Conservation (phyloP, 2,888 invertebrate genomes). For the Drosophila vallismaia region DNA sequence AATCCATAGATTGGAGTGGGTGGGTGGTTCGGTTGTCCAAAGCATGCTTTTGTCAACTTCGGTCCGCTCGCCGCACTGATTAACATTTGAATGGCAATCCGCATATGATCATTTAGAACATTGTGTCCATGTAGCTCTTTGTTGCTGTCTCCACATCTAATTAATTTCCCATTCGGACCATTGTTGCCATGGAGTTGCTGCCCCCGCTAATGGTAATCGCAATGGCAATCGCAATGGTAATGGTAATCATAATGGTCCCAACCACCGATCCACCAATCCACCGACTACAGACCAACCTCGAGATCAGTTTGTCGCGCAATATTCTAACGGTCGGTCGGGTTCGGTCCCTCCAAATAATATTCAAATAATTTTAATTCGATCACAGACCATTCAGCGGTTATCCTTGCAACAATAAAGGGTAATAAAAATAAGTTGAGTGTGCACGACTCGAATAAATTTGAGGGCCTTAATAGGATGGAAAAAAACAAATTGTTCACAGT, state of each 20-base stretch:
- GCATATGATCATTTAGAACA: conserved; percentile 51
- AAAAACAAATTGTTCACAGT: neutral
- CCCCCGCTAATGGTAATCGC: conserved; percentile 67
- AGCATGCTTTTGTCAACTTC: conserved; percentile 63
- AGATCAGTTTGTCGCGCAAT: conserved; percentile 80
- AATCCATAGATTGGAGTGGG: conserved; percentile 18
- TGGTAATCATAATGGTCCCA: conserved; percentile 45
- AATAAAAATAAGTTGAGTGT: conserved; percentile 3
- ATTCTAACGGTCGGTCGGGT: conserved; percentile 81
- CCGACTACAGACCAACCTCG: conserved; percentile 49
- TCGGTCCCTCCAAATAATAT: conserved; percentile 44
- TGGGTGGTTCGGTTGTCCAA: conserved; percentile 5
- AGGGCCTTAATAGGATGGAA: neutral
- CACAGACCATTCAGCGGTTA: conserved; percentile 5
- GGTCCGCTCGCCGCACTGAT: conserved; percentile 64
- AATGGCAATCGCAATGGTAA: conserved; percentile 60
- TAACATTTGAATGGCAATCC: conserved; percentile 78
- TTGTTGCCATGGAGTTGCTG: conserved; percentile 71
- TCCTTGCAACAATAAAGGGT: conserved; percentile 34
- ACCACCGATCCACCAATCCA: conserved; percentile 39
- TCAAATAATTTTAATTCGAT: conserved; percentile 19
- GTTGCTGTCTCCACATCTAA: conserved; percentile 79
- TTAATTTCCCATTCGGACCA: conserved; percentile 77
- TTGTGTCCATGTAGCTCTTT: conserved; percentile 40
- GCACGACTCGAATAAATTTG: neutral